These are phyloP conservation scores for Hydriomena furcata DNA, from an alignment of 2,888 invertebrate species.

Conservation along the genomic window DNA sequence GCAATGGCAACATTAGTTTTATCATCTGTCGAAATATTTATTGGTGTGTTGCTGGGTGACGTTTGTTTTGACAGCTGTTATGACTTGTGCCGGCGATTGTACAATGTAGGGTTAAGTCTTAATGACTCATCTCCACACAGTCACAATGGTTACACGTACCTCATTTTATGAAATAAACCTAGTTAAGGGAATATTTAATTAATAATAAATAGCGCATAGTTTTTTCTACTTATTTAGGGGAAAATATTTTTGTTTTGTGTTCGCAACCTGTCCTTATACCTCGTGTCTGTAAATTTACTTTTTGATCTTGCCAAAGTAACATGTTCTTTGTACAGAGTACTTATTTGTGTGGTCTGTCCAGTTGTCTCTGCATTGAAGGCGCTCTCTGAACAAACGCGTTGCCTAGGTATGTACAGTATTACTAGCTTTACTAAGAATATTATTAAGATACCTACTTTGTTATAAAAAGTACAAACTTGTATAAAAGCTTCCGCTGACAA, in stretches of 20 bases:
- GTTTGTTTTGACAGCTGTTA: slow-evolving; percentile 38
- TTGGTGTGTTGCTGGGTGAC: slow-evolving; percentile 18
- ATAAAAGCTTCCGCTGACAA: not conserved
- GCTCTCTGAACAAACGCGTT: slow-evolving; percentile 51
- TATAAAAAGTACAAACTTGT: slow-evolving; percentile 47
- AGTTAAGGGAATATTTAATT: slow-evolving; percentile 68
- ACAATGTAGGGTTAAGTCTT: slow-evolving; percentile 54
- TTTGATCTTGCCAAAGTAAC: slow-evolving; percentile 76
- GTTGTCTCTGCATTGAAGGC: slow-evolving; percentile 37
- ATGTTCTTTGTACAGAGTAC: slow-evolving; percentile 59
- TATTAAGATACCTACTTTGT: slow-evolving; percentile 48
- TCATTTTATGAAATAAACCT: slow-evolving; percentile 75
- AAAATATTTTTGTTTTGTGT: slow-evolving; percentile 42
- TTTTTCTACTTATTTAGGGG: slow-evolving; percentile 46
- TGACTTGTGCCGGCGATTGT: slow-evolving; percentile 40
- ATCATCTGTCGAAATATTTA: slow-evolving; percentile 35
- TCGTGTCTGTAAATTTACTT: slow-evolving; percentile 47
- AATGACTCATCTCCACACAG: slow-evolving; percentile 62
- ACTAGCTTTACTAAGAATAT: slow-evolving; percentile 79
- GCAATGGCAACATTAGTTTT: slow-evolving; percentile 35
- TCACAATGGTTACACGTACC: slow-evolving; percentile 81
- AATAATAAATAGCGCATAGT: slow-evolving; percentile 53
- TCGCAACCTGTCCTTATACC: slow-evolving; percentile 38
- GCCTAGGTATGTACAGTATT: slow-evolving; percentile 81
- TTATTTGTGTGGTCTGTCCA: slow-evolving; percentile 46